Evolutionary conservation across 2,797 vertebrate species (phyloP).

Genomic region (Catamblyrhynchus diadema): DNA sequence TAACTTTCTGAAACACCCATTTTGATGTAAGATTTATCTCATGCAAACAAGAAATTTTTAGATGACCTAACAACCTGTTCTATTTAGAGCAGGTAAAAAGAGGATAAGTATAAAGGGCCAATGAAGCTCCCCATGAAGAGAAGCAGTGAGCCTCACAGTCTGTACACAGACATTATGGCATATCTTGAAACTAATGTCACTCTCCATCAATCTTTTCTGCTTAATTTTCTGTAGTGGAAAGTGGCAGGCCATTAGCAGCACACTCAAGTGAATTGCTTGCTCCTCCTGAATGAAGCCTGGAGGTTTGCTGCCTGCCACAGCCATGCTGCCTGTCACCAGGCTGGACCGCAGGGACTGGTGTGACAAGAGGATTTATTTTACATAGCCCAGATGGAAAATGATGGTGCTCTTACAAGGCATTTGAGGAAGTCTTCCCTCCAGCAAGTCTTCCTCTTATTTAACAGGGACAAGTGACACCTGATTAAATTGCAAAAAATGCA

Average conservation of each 20-base stretch:
- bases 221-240: not conserved
- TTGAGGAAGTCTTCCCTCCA: not conserved
- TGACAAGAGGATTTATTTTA: not conserved
- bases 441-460: not conserved
- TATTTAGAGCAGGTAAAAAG: not conserved
- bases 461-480: not conserved
- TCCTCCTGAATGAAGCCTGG: not conserved
- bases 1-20: not conserved
- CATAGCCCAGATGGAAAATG: accelerated
- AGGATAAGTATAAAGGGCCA: not conserved
- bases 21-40: not conserved
- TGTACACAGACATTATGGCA: not conserved
- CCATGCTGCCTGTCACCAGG: accelerated
- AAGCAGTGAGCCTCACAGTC: not conserved
- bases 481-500: not conserved
- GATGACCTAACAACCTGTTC: not conserved
- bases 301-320: not conserved
- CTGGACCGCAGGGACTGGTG: accelerated
- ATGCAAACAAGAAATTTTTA: not conserved
- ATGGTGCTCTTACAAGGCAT: not conserved
- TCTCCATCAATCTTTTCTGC: not conserved
- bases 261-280: not conserved
- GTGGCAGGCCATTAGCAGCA: not conserved
- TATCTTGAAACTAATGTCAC: not conserved
- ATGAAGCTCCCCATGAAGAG: not conserved